Evolutionary conservation across 2,113 vertebrate species (phyloP).

Genomic region (Semicossyphus pulcher): DNA sequence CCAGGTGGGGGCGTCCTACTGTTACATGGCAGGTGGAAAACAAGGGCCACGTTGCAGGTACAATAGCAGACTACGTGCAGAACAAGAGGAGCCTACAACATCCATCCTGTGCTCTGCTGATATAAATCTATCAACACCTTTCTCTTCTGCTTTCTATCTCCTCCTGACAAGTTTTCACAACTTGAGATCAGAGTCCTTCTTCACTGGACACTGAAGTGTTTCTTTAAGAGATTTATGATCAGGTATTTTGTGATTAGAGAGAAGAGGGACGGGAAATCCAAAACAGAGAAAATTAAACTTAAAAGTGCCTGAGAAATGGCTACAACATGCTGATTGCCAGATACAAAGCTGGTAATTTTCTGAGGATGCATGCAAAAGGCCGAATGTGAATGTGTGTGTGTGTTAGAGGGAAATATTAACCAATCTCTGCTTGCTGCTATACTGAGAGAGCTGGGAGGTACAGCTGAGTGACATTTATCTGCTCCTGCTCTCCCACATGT

Average conservation of each 20-base stretch:
- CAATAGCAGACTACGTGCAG: not conserved
- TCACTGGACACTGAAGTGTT: not conserved
- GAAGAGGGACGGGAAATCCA: not conserved
- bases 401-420: not conserved
- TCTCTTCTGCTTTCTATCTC: constrained; percentile 43
- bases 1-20: constrained; percentile 52
- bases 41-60: constrained; percentile 43
- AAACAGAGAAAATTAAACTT: not conserved
- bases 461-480: too few relatives aligned
- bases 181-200: constrained; percentile 14
- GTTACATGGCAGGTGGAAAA: constrained; percentile 50
- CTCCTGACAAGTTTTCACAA: constrained; percentile 33
- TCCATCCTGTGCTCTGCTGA: constrained; percentile 30
- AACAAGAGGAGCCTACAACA: constrained; percentile 26
- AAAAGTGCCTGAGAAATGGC: not conserved
- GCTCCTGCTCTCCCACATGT: too few relatives aligned
- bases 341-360: not conserved
- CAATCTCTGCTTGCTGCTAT: too few relatives aligned
- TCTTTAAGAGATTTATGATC: not conserved
- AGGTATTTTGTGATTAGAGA: not conserved
- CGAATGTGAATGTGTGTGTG: too few relatives aligned
- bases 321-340: not conserved
- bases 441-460: too few relatives aligned
- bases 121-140: constrained; percentile 69
- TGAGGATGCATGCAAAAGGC: not conserved